Percentiles rank a stretch among this genome's conserved stretches.
These are phyloP conservation scores for Hemiscyllium ocellatum DNA, from an alignment of 2,113 vertebrate genomes.

Conservation along the genomic window DNA sequence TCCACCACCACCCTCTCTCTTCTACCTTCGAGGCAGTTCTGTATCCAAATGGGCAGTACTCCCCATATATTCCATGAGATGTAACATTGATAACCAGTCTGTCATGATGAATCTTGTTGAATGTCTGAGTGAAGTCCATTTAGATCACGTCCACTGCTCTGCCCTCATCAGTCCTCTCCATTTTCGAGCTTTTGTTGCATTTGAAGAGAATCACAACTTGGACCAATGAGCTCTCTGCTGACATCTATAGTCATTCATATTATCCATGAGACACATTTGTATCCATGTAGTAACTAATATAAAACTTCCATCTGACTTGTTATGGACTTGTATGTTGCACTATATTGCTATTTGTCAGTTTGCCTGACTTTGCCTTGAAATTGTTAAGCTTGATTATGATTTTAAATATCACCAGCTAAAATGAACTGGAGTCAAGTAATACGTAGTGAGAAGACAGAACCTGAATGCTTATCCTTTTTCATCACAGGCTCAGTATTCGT, in stretches of 20 bases:
- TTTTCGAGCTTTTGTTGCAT: not conserved
- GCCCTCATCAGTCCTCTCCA: too few species aligned
- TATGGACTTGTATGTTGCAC: not conserved
- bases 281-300: not conserved
- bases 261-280: not conserved
- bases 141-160: too few species aligned
- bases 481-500: not conserved
- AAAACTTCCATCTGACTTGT: not conserved
- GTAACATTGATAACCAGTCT: too few species aligned
- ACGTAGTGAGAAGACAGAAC: too few species aligned
- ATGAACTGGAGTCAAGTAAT: not conserved
- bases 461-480: not conserved
- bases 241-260: not conserved
- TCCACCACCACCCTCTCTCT: too few species aligned
- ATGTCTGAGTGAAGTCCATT: too few species aligned
- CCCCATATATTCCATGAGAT: too few species aligned
- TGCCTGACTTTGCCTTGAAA: not conserved
- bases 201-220: not conserved
- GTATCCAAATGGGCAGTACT: too few species aligned
- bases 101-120: too few species aligned
- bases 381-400: not conserved
- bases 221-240: not conserved
- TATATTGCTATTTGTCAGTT: not conserved
- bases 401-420: slow-evolving; percentile 24
- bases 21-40: too few species aligned